Evolutionary conservation across 2,113 vertebrate genomes (phyloP), one percentile per base, ranked within the genome.

Genomic region (Hipposideros armiger): DNA sequence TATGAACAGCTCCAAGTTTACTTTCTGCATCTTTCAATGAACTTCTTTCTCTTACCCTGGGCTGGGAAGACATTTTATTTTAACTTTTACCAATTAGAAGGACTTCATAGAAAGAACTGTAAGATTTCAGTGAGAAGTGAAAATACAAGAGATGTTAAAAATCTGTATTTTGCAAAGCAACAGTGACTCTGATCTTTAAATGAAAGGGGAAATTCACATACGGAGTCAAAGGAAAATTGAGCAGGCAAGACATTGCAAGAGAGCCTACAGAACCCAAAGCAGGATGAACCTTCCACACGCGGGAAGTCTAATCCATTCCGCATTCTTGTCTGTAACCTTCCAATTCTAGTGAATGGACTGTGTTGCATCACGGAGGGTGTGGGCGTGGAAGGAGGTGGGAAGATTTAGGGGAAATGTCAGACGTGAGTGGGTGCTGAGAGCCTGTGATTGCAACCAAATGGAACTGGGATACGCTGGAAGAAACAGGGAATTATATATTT

Each of bases 391-490:
- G 94, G 76, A 74, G 95, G 96, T 93, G 70, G 98, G 95, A 94
- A 97, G 95, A 94, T 78, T 92, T 76, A 98, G 95, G 97, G 83
- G 96, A 96, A 98, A 98, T 97, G 97, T 90, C 97, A 96, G 95
- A 87, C 92, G 94, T 92, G 94, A 98, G 94, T 94, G 95, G 81
- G 92, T 92, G 96, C 94, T 95, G 80, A 97, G 96, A 98, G 97
- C 95, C 95, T 13, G 15, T 82, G 73, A 95, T 95, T 93, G 97
- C 96, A 94, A 88, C 95, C 96, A 95, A 98, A 95, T 95, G 95
- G 96, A 96, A 85, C 82, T 70, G 94, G 92, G 93, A 50, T 92
- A 92, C 60, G 32, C 64, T 85, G 86, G 92, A 86, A 92, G 92
- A 96, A 94, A 96, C 3, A 76, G 50, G 52, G 94, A 97, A 97